Percentiles rank a stretch among this genome's conserved stretches.
phyloP scores from a whole-genome alignment of 2,888 invertebrate genomes.

The Agonopterix alstromeriana region DNA sequence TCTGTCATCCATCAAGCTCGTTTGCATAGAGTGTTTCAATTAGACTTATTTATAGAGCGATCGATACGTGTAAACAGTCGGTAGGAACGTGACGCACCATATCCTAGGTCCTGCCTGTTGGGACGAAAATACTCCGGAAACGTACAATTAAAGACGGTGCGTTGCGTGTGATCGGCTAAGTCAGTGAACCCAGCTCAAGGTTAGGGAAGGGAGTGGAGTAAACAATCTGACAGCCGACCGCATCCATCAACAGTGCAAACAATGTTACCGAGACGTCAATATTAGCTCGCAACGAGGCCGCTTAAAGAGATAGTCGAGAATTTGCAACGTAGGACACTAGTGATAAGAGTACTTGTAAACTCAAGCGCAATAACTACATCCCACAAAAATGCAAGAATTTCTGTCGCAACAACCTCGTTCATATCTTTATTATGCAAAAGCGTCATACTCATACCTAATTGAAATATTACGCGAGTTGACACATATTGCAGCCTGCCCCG shows the following conservation, averaged over 20 bases:
- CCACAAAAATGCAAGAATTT: constrained; percentile 3
- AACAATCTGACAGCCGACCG: constrained; percentile 40
- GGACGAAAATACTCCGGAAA: constrained; percentile 61
- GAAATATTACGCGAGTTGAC: constrained; percentile 9
- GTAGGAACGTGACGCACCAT: constrained; percentile 47
- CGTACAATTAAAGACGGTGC: constrained; percentile 48
- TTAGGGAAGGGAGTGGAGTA: constrained; percentile 49
- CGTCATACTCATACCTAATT: constrained; percentile 13
- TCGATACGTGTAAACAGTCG: constrained; percentile 16
- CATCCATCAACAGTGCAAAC: constrained; percentile 62
- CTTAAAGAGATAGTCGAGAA: not conserved
- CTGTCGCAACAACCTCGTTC: not conserved
- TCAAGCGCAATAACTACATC: constrained; percentile 6
- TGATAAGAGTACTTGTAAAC: constrained; percentile 21
- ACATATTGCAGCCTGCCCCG: constrained; percentile 7
- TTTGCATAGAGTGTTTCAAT: constrained; percentile 16
- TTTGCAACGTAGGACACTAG: not conserved
- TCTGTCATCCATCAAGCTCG: constrained; percentile 12
- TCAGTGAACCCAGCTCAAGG: constrained; percentile 63
- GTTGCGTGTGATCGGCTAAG: constrained; percentile 37
- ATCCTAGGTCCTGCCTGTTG: constrained; percentile 42
- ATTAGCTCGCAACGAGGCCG: constrained; percentile 22
- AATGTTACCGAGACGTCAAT: constrained; percentile 54
- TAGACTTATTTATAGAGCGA: constrained; percentile 22
- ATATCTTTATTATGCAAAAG: constrained; percentile 7